Evolutionary conservation across 2,797 vertebrate genomes (phyloP), one percentile per base, ranked within the genome.

Genomic region (Megaceryle alcyon): DNA sequence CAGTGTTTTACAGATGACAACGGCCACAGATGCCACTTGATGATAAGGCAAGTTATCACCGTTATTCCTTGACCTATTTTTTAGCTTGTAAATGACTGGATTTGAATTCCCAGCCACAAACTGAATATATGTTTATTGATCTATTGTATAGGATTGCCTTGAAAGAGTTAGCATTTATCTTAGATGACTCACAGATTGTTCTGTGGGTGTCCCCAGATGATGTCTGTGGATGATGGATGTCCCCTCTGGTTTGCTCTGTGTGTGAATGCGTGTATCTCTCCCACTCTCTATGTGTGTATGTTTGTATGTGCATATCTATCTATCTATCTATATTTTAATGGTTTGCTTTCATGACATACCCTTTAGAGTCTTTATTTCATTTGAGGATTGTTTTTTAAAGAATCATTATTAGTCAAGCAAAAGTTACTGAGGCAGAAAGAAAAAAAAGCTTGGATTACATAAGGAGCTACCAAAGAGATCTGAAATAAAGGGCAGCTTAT

Each of bases 11-110:
- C 44, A 66, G 76, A 72, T 46, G 81, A 84, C 76, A 46, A 37
- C 2, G 1, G 57, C 71, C 87, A 64, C 91, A 80, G 79, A 59
- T 43, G 12, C 33, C 8, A 43, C 73, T 66, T 39, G 33, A 44
- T 1, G 84, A 94, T 76, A 86, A 82, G 43, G 81, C 57, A 56
- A 76, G 48, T 91, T 86, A 90, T 84, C 88, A 64, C 64, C 57
- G 14, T 70, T 87, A 89, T 95, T 86, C 90, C 78, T 96, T 95
- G 89, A 91, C 91, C 89, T 88, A 66, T 88, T 94, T 88, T 93
- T 75, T 41, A 86, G 26, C 70, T 88, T 69, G 73, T 63, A 80
- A 94, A 92, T 39, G 57, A 10, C 79, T 14, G 53, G 44, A 46
- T 71, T 60, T 85, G 8, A 88, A 94, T 63, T 92, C 94, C 80